Percentiles rank a stretch among this genome's conserved stretches.
These are phyloP conservation scores for Acanthopleura granulata DNA, from an alignment of 2,888 invertebrate species.

Conservation along the genomic window DNA sequence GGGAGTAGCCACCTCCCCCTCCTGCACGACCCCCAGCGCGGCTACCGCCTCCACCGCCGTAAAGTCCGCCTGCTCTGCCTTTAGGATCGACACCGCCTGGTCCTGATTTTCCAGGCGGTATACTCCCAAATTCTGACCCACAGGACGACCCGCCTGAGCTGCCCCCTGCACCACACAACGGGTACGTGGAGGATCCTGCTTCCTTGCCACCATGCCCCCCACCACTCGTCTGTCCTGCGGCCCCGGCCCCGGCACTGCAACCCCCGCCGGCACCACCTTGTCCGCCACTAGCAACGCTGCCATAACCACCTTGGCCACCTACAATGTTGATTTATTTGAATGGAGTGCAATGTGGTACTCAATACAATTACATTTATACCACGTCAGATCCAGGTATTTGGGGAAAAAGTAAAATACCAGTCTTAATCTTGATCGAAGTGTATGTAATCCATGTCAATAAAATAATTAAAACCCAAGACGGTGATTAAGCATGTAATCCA, in stretches of 20 bases:
- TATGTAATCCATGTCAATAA: too few relatives aligned
- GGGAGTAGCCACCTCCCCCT: neutral
- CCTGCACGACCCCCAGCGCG: conserved; percentile 13
- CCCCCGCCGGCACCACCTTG: conserved; percentile 8
- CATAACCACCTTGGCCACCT: conserved; percentile 13
- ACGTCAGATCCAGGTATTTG: too few relatives aligned
- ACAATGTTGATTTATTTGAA: neutral
- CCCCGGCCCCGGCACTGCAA: conserved; percentile 2
- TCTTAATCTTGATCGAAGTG: too few relatives aligned
- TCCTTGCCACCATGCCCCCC: neutral
- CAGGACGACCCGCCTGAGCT: conserved; percentile 1
- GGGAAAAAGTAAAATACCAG: too few relatives aligned
- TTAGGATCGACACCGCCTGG: conserved; percentile 6
- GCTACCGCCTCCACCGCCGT: conserved; percentile 11
- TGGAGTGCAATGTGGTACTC: too few relatives aligned
- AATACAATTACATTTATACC: too few relatives aligned
- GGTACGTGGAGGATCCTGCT: conserved; percentile 5
- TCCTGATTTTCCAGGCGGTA: neutral
- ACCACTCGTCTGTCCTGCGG: conserved; percentile 10
- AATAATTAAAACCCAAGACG: too few relatives aligned
- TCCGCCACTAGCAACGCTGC: neutral
- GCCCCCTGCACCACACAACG: neutral
- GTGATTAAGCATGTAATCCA: too few relatives aligned
- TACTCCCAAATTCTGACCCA: neutral
- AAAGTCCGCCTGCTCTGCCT: neutral